Base-by-base conservation (phyloP, 1,140 invertebrate genomes). In the Prorops nasuta region DNA sequence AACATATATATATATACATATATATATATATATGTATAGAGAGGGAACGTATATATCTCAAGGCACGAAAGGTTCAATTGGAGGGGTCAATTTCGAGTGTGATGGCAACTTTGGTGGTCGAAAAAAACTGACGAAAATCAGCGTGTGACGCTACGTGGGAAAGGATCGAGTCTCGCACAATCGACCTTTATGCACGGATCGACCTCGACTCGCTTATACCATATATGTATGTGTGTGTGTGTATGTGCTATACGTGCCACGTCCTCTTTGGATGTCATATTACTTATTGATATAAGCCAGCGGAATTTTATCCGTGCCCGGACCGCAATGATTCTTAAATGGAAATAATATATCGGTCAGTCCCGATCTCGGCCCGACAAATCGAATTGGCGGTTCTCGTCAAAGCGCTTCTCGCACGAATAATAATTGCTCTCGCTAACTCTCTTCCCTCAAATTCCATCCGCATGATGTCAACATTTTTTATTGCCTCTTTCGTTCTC, bases 191-290 rank as follows among this genome's bases (percentile, higher is more conserved):
- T n/a, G n/a, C n/a, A n/a, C n/a, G n/a, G 45, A 56, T 51, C 56
- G 52, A 59, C 44, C 53, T 54, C 28, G 50, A 40, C 21, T 28
- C 6, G 6, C 24, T 28, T 28, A 7, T 14, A 2, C 8, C n/a
- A 18, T 18, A 31, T 34, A 15, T 28, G 49, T 28, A 49, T 41
- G 46, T 24, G 3, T 14, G 12, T 16, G 15, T 38, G 36, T 24
- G 22, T n/a, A n/a, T n/a, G n/a, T n/a, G n/a, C n/a, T n/a, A 28
- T 6, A 28, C 4, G 24, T 10, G 10, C 4, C 15, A 45, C 28
- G 58, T 60, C 58, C 57, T 59, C 53, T 49, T 54, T 61, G 46
- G 57, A 60, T 56, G 59, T 61, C 59, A 61, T 60, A 61, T 61
- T 53, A 60, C 59, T 61, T 61, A 60, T 60, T 60, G 57, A 61